phyloP scores from a whole-genome alignment of 2,888 invertebrate species.

The Limnephilus marmoratus region DNA sequence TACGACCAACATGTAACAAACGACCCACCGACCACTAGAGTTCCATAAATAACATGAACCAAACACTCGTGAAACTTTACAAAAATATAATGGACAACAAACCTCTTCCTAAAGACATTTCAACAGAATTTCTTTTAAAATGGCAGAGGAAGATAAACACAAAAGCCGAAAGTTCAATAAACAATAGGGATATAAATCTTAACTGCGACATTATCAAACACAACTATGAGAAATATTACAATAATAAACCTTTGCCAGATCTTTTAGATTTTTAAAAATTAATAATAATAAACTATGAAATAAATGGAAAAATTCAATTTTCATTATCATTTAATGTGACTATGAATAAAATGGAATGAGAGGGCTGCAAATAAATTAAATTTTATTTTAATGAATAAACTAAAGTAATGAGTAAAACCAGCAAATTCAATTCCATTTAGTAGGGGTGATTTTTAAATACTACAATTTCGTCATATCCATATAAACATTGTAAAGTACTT shows the following conservation, averaged over 20 bases:
- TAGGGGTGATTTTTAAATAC: not conserved
- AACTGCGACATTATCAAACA: not conserved
- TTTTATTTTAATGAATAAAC: not conserved
- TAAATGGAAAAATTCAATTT: not conserved
- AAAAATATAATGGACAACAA: constrained; percentile 28
- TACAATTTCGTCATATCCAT: not conserved
- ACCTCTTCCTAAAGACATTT: constrained; percentile 14
- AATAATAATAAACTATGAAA: constrained; percentile 2
- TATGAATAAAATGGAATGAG: constrained; percentile 2
- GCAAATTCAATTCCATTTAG: not conserved
- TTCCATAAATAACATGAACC: not conserved
- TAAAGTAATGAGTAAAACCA: not conserved
- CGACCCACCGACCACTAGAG: not conserved
- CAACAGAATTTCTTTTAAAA: constrained; percentile 40
- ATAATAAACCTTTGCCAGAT: not conserved
- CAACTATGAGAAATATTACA: not conserved
- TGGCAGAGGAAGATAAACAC: constrained; percentile 27
- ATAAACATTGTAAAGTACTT: not conserved
- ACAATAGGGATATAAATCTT: not conserved
- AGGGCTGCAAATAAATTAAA: not conserved
- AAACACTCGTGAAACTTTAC: not conserved
- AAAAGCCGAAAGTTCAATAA: not conserved
- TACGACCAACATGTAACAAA: not conserved
- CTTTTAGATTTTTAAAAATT: not conserved
- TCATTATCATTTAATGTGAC: not conserved